A percentile compares a stretch with the other conserved stretches of the same genome.
Evolutionary conservation across 2,888 invertebrate species (phyloP).

Genomic region (Ceratothoa steindachneri): DNA sequence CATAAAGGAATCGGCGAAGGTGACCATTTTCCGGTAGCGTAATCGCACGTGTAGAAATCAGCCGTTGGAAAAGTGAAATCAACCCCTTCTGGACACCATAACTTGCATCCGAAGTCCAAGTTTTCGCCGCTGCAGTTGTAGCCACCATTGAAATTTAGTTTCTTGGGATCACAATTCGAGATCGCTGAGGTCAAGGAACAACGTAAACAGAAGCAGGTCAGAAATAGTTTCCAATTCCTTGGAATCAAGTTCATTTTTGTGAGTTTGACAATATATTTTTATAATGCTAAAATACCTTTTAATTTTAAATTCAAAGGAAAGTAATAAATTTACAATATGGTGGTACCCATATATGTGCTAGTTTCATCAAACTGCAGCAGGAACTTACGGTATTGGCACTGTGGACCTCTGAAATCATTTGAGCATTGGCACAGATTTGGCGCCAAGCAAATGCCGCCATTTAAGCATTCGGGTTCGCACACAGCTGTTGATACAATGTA

Average conservation of each 20-base stretch:
- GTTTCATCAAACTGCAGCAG: too few relatives aligned
- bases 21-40: slow-evolving; percentile 62
- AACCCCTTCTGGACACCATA: slow-evolving; percentile 66
- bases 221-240: not conserved
- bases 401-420: slow-evolving; percentile 64
- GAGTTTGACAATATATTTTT: not conserved
- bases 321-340: too few relatives aligned
- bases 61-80: slow-evolving; percentile 63
- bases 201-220: not conserved
- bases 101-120: slow-evolving; percentile 61
- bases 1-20: slow-evolving; percentile 72
- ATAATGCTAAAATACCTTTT: slow-evolving; percentile 3
- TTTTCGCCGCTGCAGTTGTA: slow-evolving; percentile 66
- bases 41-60: slow-evolving; percentile 64
- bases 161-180: slow-evolving; percentile 61
- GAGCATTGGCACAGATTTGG: slow-evolving; percentile 76
- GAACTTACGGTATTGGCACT: slow-evolving; percentile 65
- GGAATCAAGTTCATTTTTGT: not conserved
- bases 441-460: slow-evolving; percentile 75
- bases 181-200: slow-evolving; percentile 57
- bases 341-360: too few relatives aligned
- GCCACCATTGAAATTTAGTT: slow-evolving; percentile 70
- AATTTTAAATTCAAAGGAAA: too few relatives aligned
- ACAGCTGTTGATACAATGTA: slow-evolving; percentile 60
- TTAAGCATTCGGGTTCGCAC: slow-evolving; percentile 69